Conservation (phyloP, 2,797 vertebrate species). For the Rhadinocentrus ornatus region DNA sequence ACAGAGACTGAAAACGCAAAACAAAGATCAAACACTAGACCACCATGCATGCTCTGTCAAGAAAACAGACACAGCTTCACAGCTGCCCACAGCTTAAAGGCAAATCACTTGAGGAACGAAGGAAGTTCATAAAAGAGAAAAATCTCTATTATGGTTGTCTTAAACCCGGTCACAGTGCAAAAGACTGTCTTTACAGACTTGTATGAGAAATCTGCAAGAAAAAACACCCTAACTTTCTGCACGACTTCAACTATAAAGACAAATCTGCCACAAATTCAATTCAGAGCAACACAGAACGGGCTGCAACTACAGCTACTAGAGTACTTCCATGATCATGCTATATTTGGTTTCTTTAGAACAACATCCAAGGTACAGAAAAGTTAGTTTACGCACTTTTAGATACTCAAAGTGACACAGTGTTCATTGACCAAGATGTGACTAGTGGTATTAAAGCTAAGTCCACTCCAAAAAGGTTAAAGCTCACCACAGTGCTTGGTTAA, state of each 20-base stretch:
- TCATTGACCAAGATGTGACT: constrained; percentile 21
- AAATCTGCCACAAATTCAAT: not conserved
- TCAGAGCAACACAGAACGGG: not conserved
- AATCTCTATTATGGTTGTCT: constrained; percentile 33
- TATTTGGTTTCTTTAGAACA: constrained; percentile 21
- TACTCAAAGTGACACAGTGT: constrained; percentile 18
- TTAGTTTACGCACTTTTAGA: constrained; percentile 28
- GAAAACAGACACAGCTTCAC: constrained; percentile 3
- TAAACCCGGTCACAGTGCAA: constrained; percentile 18
- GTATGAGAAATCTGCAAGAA: constrained; percentile 21
- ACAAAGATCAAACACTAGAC: not conserved
- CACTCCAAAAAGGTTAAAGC: not conserved
- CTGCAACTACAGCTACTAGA: constrained; percentile 8
- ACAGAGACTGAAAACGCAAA: constrained; percentile 7
- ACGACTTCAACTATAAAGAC: constrained; percentile 15
- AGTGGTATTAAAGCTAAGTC: not conserved
- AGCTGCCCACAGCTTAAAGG: constrained; percentile 15
- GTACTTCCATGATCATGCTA: constrained; percentile 27
- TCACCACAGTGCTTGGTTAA: constrained; percentile 4
- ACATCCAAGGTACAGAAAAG: not conserved
- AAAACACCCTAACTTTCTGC: constrained; percentile 24
- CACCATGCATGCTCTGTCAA: constrained; percentile 22
- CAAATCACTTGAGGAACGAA: constrained; percentile 1
- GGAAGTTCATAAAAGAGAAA: constrained; percentile 24
- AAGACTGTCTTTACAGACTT: constrained; percentile 8